Conservation (phyloP, 2,113 vertebrate genomes). For the Cochlearius cochlearius region DNA sequence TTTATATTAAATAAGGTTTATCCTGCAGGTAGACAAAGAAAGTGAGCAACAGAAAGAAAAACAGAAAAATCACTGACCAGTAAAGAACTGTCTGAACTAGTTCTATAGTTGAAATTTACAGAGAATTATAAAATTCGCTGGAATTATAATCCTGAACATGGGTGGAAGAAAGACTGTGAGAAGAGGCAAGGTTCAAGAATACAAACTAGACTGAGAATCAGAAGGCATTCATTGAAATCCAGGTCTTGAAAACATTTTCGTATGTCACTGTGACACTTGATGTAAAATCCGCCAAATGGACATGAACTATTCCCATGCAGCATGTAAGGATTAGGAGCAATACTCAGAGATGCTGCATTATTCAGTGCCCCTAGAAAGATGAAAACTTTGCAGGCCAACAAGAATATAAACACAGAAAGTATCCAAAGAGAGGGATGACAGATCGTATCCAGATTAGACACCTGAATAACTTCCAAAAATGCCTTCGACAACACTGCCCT, state of each 20-base stretch:
- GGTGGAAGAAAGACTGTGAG: not conserved
- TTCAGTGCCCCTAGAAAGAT: not conserved
- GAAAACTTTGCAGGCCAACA: not conserved
- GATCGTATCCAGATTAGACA: not conserved
- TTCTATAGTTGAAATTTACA: not conserved
- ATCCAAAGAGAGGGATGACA: not conserved
- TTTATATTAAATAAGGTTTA: not conserved
- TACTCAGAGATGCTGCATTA: not conserved
- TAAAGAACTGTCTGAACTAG: not conserved
- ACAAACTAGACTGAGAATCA: not conserved
- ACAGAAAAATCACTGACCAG: not conserved
- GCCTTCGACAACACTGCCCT: accelerated
- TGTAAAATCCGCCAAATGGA: not conserved
- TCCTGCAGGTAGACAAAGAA: not conserved
- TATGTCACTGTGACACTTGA: not conserved
- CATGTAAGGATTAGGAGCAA: not conserved
- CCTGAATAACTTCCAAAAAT: not conserved
- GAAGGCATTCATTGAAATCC: not conserved
- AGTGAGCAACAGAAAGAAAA: not conserved
- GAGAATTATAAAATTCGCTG: not conserved
- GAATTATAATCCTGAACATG: not conserved
- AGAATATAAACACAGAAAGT: not conserved
- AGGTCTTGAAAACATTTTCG: not conserved
- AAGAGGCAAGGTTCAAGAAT: not conserved
- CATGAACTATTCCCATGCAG: not conserved